Evolutionary conservation across 2,888 invertebrate species (phyloP), one percentile per base, ranked within the genome.

Genomic region (Nasonovia ribisnigri): DNA sequence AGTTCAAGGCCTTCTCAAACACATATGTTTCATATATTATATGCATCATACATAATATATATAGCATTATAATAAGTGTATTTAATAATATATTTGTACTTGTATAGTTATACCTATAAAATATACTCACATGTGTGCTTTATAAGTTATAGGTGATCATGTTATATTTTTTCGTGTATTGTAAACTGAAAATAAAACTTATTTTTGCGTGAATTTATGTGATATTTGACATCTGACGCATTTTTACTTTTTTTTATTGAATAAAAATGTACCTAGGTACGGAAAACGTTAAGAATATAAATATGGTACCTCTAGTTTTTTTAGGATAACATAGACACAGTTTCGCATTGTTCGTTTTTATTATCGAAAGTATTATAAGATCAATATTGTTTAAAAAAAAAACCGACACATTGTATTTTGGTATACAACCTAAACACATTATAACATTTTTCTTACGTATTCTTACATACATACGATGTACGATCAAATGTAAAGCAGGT

Each of bases 1-100:
- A 93, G 93, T 90, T 90, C 93, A 93, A 93, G 93, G 93, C 20
- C 48, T 87, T 43, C 86, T 60, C 43, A 48, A 36, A 60, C 36
- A 84, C 29, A 60, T 60, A 36, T 92, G 54, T 86, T 54, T 54
- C 11, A 86, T 26, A 90, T 8, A 43, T 13, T 8, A 43, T 13
- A 54, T n/a, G 29, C 77, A 77, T 8, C 20, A 77, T 36, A 36
- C 77, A 67, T 67, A n/a, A 46, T 46, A 46, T 3, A 6, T 67
- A n/a, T 67, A 77, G 36, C 20, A 77, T n/a, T n/a, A n/a, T 16
- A 67, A 36, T 8, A 77, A 24, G 36, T 20, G 36, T 36, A 36
- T 77, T 77, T 36, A 36, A 36, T 67, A 67, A 67, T 67, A 13
- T 67, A n/a, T 60, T 13, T 67, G n/a, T 20, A 13, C n/a, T 67